Evolutionary conservation across 2,113 vertebrate species (phyloP), one percentile per base, ranked within the genome.

Genomic region (Hippocampus comes): DNA sequence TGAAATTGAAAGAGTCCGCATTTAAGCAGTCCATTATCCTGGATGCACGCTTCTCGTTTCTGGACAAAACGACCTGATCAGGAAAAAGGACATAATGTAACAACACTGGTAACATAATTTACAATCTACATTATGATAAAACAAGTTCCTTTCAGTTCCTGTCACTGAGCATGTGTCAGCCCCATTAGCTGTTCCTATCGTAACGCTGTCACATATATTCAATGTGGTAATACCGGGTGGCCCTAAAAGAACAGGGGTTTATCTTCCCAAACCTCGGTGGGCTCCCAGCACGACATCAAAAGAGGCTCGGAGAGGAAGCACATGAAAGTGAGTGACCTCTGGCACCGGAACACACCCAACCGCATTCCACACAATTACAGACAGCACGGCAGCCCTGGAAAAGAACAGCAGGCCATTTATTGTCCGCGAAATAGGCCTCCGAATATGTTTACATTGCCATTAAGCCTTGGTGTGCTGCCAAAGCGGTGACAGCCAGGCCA

Each of bases 291-390:
- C 21, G 5, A 14, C 63, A 46, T 64, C 12, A 66, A 88, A 86
- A 90, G 73, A 53, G 70, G 46, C 64, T 72, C 61, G 55, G 55
- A 80, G 79, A 76, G 87, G 76, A 87, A 89, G 72, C 73, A 81
- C 84, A 84, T 90, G 83, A 88, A 90, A 91, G 84, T 70, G 68
- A 48, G 53, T 84, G 87, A 88, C 87, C 88, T 86, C 83, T 89
- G 84, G 71, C 84, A 81, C 71, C 6, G 68, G 82, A 84, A 86
- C 68, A 73, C 84, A 78, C 79, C 82, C 80, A 25, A 80, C 86
- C 87, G 43, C 90, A 90, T 90, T 89, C 85, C 86, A 79, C 80
- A 78, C 82, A 84, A 89, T 88, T 88, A 87, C 82, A 88, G 85
- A 84, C 77, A 74, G 71, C 69, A 81, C 74, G 48, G 76, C 75